These are phyloP conservation scores for Cynopterus sphinx DNA, from an alignment of 2,797 vertebrate species.

Conservation along the genomic window DNA sequence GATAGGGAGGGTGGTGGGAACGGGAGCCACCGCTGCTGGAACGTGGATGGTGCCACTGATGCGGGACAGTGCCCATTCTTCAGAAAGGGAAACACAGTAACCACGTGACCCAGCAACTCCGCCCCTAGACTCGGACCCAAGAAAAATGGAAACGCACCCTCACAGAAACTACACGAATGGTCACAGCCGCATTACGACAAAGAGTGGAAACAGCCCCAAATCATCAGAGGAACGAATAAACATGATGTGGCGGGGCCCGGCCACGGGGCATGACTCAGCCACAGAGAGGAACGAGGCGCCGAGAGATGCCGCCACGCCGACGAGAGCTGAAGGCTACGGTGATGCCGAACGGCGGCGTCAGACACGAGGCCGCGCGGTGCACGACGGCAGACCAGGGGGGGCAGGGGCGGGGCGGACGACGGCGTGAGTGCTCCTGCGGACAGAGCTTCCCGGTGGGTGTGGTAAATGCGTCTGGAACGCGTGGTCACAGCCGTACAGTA, in stretches of 20 bases:
- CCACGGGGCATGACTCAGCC: rapidly evolving
- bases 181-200: neutral
- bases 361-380: neutral
- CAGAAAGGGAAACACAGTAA: neutral
- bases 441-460: rapidly evolving
- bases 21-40: neutral
- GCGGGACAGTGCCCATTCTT: neutral
- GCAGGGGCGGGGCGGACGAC: rapidly evolving
- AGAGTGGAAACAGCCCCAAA: too few relatives aligned
- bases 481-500: neutral
- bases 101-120: neutral
- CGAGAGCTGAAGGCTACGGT: rapidly evolving
- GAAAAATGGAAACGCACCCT: neutral
- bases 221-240: rapidly evolving
- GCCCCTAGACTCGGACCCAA: neutral
- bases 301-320: rapidly evolving
- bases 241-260: rapidly evolving
- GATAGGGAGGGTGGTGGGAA: too few relatives aligned
- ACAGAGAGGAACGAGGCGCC: rapidly evolving
- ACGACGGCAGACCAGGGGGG: too few relatives aligned
- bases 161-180: too few relatives aligned
- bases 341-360: rapidly evolving
- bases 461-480: rapidly evolving
- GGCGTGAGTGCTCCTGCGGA: rapidly evolving
- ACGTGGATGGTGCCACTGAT: rapidly evolving